These are phyloP conservation scores for Eupeodes latifasciatus DNA, from an alignment of 2,888 invertebrate genomes.

Conservation along the genomic window DNA sequence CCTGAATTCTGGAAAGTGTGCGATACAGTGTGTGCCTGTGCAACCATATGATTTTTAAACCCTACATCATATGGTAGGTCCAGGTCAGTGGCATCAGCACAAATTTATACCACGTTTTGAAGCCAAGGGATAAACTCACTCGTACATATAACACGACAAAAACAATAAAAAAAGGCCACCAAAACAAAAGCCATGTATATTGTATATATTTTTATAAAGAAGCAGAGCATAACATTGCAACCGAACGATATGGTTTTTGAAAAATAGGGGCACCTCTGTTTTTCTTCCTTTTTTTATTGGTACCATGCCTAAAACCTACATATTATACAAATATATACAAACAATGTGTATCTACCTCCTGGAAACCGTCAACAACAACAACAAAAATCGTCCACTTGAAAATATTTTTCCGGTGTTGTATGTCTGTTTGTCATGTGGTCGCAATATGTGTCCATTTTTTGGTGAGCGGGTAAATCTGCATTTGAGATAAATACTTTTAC, in stretches of 20 bases:
- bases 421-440: slow-evolving; percentile 82
- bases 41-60: slow-evolving; percentile 28
- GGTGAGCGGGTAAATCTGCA: slow-evolving; percentile 69
- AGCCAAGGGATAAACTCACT: slow-evolving; percentile 30
- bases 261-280: slow-evolving; percentile 43
- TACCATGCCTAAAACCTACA: neutral
- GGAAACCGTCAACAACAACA: neutral
- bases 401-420: slow-evolving; percentile 73
- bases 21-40: neutral
- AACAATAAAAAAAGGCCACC: slow-evolving; percentile 22
- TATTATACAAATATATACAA: too few species aligned
- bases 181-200: neutral
- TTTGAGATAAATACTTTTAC: slow-evolving; percentile 50
- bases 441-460: slow-evolving; percentile 81
- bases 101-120: slow-evolving; percentile 45
- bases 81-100: slow-evolving; percentile 62
- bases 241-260: slow-evolving; percentile 20
- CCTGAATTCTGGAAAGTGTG: slow-evolving; percentile 25
- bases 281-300: too few species aligned
- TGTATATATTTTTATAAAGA: too few species aligned
- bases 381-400: slow-evolving; percentile 63
- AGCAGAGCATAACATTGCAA: slow-evolving; percentile 2
- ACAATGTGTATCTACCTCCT: too few species aligned
- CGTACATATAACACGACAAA: neutral
- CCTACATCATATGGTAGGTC: slow-evolving; percentile 52